Evolutionary conservation across 2,797 vertebrate species (phyloP), one percentile per base, ranked within the genome.

Genomic region (Fistularia commersonii): DNA sequence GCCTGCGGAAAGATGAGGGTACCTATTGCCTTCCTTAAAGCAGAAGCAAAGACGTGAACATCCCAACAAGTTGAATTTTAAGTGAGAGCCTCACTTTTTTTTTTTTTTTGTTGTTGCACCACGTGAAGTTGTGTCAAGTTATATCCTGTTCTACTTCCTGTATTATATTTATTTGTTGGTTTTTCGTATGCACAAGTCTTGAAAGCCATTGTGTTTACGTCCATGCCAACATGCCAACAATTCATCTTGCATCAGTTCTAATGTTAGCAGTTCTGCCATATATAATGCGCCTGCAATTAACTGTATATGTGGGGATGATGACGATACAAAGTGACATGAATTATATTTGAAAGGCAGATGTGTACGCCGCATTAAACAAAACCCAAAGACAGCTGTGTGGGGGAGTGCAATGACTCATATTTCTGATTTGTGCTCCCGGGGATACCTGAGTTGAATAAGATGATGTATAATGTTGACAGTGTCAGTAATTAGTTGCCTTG

Each of bases 401-500:
- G 11, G 1, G 45, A 45, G 47, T 48, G 7, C 43, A 49, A 35
- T 53, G 57, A 72, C 51, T 77, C 63, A 46, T 47, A 48, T 57
- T 57, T 47, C 57, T 53, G 52, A 58, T 65, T 50, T 49, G 41
- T 54, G 54, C 48, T 54, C 41, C 36, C 7, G 32, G 33, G 11
- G 44, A 57, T 40, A 68, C 66, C 50, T 61, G 44, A 54, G 14
- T 48, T 54, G 47, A 63, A 54, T 51, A 15, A 45, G 45, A 35
- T 56, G 40, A 11, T 36, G 38, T 51, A 52, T 56, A 41, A 48
- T 48, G 43, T 50, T 40, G 8, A 54, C 39, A 3, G 32, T 41
- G 47, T 64, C 56, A 48, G 58, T 74, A 65, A 78, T 66, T 63
- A 67, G 61, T 48, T 70, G 57, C 48, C 50, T 77, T 51, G 62